A percentile compares a stretch with the other conserved stretches of the same genome.
Conservation (phyloP, 2,888 invertebrate genomes). For the Cataglyphis altisquamis region DNA sequence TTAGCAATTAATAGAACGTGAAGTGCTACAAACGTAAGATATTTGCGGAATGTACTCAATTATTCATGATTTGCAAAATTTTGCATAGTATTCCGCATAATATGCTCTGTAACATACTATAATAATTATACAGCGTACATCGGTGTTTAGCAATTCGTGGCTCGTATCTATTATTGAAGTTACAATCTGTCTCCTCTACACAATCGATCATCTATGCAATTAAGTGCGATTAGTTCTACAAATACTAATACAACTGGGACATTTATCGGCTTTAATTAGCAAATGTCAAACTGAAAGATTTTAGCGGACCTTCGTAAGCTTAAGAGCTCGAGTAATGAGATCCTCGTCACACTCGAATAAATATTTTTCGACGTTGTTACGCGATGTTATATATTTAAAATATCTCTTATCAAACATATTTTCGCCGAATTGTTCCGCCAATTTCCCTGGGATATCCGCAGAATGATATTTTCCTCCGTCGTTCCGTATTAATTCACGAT, state of each 20-base stretch:
- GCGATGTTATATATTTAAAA: background rate
- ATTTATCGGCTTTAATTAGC: conserved; percentile 67
- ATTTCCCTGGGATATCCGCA: conserved; percentile 11
- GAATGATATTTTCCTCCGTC: conserved; percentile 21
- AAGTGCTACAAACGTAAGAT: conserved; percentile 11
- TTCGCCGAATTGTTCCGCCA: background rate
- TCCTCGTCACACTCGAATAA: conserved; percentile 51
- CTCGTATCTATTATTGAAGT: conserved; percentile 58
- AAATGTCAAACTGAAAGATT: conserved; percentile 49
- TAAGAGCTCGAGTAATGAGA: conserved; percentile 32
- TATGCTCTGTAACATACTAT: background rate
- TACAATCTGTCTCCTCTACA: conserved; percentile 53
- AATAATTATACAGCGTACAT: background rate
- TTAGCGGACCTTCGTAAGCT: background rate
- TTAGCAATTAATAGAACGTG: conserved; percentile 4
- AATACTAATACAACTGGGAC: conserved; percentile 59
- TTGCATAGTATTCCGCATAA: background rate
- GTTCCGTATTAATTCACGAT: conserved; percentile 25
- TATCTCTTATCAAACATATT: background rate
- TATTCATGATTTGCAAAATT: conserved; percentile 9
- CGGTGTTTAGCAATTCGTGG: background rate
- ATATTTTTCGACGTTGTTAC: conserved; percentile 33
- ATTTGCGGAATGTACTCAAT: conserved; percentile 9
- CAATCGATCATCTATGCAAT: conserved; percentile 57
- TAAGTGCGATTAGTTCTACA: conserved; percentile 62